Evolutionary conservation across 2,113 vertebrate species (phyloP).

Genomic region (Mixornis gularis): DNA sequence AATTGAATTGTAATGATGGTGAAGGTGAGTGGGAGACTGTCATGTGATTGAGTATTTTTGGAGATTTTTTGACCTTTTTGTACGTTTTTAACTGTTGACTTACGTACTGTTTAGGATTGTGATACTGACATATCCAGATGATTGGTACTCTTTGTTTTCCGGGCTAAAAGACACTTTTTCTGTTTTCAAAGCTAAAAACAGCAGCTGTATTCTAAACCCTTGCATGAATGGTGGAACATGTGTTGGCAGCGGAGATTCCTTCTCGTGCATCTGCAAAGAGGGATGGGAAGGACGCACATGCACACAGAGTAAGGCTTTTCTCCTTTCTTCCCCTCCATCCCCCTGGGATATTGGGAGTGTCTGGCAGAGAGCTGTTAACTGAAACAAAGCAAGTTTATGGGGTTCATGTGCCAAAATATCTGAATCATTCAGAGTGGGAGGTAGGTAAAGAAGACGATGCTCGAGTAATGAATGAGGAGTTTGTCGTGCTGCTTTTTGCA

Average conservation of each 20-base stretch:
- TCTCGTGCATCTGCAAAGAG: conserved; percentile 93
- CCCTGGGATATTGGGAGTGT: conserved; percentile 29
- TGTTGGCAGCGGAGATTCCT: conserved; percentile 85
- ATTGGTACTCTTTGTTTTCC: not conserved
- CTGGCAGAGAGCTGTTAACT: not conserved
- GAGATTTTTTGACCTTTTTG: not conserved
- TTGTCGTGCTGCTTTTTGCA: not conserved
- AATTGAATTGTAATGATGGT: not conserved
- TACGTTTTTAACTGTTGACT: not conserved
- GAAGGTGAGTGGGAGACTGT: not conserved
- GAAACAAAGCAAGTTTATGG: conserved; percentile 27
- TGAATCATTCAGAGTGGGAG: conserved; percentile 58
- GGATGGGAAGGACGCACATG: conserved; percentile 93
- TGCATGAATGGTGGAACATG: conserved; percentile 93
- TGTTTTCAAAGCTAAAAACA: conserved; percentile 81
- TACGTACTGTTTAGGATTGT: not conserved
- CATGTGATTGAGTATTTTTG: rapidly evolving
- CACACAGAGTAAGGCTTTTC: conserved; percentile 80
- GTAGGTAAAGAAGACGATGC: conserved; percentile 15
- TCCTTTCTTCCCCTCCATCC: not conserved
- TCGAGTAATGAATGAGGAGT: not conserved
- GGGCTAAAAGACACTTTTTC: not conserved
- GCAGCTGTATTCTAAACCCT: conserved; percentile 86
- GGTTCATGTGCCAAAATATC: conserved; percentile 40
- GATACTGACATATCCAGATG: not conserved